These are phyloP conservation scores for Pseudolaguvia tuberculata DNA, from an alignment of 2,113 vertebrate genomes.

Conservation along the genomic window DNA sequence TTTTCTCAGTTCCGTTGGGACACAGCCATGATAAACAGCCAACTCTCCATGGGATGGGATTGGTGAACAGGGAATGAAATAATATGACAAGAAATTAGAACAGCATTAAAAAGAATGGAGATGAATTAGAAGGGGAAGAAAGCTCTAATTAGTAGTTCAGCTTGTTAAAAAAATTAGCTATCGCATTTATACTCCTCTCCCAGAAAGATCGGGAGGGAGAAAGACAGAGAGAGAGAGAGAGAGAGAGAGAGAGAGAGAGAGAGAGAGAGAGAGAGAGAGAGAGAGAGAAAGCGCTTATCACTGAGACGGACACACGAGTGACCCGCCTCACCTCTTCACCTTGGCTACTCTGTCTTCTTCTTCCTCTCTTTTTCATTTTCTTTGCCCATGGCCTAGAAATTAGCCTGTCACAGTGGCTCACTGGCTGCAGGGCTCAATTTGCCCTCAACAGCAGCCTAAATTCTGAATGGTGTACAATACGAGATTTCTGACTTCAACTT, in stretches of 20 bases:
- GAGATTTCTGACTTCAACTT: not conserved
- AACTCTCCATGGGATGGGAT: not conserved
- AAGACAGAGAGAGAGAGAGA: too few relatives aligned
- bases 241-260: too few relatives aligned
- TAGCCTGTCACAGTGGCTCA: not conserved
- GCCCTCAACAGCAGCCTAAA: conserved; percentile 31
- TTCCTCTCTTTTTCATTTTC: conserved; percentile 3
- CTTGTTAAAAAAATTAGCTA: conserved; percentile 59
- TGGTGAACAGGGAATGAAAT: not conserved
- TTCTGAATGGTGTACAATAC: conserved; percentile 8
- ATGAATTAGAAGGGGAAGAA: conserved; percentile 29
- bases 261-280: too few relatives aligned
- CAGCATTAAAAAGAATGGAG: not conserved
- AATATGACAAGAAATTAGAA: not conserved
- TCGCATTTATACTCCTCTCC: conserved; percentile 46
- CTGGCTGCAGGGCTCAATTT: conserved; percentile 23
- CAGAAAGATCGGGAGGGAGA: conserved; percentile 19
- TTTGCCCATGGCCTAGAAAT: conserved; percentile 28
- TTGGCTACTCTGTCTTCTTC: conserved; percentile 13
- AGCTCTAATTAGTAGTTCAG: conserved; percentile 60
- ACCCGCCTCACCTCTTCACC: conserved; percentile 40
- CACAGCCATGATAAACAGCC: conserved; percentile 46
- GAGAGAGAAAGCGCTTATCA: conserved; percentile 23
- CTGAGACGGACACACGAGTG: conserved; percentile 21
- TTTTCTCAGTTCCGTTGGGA: conserved; percentile 59